Evolutionary conservation across 2,797 vertebrate species (phyloP).

Genomic region (Scarus forsteni): DNA sequence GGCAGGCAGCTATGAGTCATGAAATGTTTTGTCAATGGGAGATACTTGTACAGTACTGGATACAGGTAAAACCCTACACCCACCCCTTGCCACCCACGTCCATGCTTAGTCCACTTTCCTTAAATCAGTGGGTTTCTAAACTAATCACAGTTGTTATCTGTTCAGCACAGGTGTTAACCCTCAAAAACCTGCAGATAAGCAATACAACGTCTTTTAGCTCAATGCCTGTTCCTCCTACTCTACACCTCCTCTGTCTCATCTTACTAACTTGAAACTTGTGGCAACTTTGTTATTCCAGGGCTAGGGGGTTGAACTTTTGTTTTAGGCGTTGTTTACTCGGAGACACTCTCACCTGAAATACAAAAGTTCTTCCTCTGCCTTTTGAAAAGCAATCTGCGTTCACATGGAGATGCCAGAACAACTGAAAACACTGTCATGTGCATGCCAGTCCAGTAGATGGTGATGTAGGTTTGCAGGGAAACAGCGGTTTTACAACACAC

Average conservation of each 20-base stretch:
- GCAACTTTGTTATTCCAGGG: constrained; percentile 81
- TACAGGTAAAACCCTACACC: constrained; percentile 44
- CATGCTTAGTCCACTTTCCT: not conserved
- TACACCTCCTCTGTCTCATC: constrained; percentile 51
- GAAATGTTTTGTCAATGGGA: constrained; percentile 77
- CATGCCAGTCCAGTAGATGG: too few species aligned
- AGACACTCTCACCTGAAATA: too few species aligned
- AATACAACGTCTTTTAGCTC: constrained; percentile 27
- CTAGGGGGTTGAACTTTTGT: constrained; percentile 72
- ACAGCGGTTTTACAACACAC: too few species aligned
- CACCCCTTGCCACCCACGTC: not conserved
- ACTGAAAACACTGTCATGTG: too few species aligned
- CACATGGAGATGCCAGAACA: too few species aligned
- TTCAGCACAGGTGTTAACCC: constrained; percentile 39
- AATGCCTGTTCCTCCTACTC: constrained; percentile 31
- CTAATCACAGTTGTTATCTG: constrained; percentile 55
- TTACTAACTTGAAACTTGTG: constrained; percentile 82
- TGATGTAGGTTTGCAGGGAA: too few species aligned
- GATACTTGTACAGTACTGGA: constrained; percentile 67
- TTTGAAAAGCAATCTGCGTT: too few species aligned
- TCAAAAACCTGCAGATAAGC: constrained; percentile 45
- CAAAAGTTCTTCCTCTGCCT: too few species aligned
- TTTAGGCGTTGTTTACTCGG: too few species aligned
- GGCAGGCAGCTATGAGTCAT: constrained; percentile 69
- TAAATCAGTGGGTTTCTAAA: constrained; percentile 35